Evolutionary conservation across 2,888 invertebrate species (phyloP).

Genomic region (Eugnorisma glareosa): DNA sequence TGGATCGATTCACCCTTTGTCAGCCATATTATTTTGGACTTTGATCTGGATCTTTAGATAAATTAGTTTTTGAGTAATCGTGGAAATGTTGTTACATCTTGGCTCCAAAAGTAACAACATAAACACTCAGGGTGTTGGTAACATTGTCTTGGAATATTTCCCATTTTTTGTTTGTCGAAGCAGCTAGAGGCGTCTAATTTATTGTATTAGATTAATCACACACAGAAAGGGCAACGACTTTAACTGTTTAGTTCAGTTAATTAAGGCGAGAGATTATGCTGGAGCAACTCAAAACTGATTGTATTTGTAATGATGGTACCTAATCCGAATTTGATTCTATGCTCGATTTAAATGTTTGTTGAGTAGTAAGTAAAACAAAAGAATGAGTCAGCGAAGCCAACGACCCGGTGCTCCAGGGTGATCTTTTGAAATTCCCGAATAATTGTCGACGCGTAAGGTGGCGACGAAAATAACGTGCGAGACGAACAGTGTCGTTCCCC

Average conservation of each 20-base stretch:
- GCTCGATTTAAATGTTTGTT: constrained; percentile 67
- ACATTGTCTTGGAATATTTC: constrained; percentile 47
- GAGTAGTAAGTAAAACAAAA: constrained; percentile 84
- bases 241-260: constrained; percentile 46
- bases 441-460: constrained; percentile 89
- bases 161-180: constrained; percentile 51
- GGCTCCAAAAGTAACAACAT: constrained; percentile 12
- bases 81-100: constrained; percentile 32
- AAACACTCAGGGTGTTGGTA: constrained; percentile 8
- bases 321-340: constrained; percentile 68
- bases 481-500: constrained; percentile 83
- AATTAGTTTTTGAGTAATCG: constrained; percentile 30
- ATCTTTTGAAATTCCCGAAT: constrained; percentile 90
- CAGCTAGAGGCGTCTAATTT: constrained; percentile 26
- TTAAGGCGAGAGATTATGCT: constrained; percentile 40
- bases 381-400: constrained; percentile 88
- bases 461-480: constrained; percentile 87
- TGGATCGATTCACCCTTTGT: constrained; percentile 74
- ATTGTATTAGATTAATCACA: constrained; percentile 53
- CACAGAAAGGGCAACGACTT: constrained; percentile 55
- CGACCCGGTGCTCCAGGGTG: constrained; percentile 86
- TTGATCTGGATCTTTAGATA: constrained; percentile 58
- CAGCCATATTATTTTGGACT: constrained; percentile 70
- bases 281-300: constrained; percentile 47
- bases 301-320: constrained; percentile 50